Evolutionary conservation across 1,140 invertebrate species (phyloP).

Genomic region (Trissolcus basalis): DNA sequence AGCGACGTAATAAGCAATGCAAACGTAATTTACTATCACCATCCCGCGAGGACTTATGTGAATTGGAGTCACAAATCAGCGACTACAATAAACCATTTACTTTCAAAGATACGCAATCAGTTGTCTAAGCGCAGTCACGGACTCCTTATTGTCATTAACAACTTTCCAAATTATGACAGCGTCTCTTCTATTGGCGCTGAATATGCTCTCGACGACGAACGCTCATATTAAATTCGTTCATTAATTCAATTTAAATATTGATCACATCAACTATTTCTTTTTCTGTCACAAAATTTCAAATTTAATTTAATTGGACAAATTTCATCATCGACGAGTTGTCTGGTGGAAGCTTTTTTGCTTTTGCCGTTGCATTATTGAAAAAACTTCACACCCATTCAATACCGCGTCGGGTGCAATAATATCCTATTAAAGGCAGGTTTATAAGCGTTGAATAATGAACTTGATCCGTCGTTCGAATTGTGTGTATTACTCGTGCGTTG

Average conservation of each 20-base stretch:
- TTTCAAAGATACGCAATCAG: conserved; percentile 45
- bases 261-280: too few relatives aligned
- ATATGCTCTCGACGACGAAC: too few relatives aligned
- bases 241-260: too few relatives aligned
- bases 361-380: neutral
- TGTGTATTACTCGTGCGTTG: conserved; percentile 29
- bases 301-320: too few relatives aligned
- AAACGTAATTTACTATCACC: conserved; percentile 59
- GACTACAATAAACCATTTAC: conserved; percentile 51
- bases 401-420: conserved; percentile 24
- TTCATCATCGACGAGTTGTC: too few relatives aligned
- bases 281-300: too few relatives aligned
- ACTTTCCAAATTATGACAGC: too few relatives aligned
- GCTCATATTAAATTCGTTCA: too few relatives aligned
- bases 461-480: conserved; percentile 44
- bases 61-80: conserved; percentile 49
- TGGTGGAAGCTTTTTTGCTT: too few relatives aligned
- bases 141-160: too few relatives aligned
- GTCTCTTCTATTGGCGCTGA: too few relatives aligned
- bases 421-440: conserved; percentile 47
- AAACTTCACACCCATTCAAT: conserved; percentile 25
- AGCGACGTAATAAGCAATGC: conserved; percentile 64
- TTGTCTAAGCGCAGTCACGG: conserved; percentile 8
- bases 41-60: conserved; percentile 46
- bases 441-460: conserved; percentile 52